Conservation (phyloP, 2,888 invertebrate species). For the Carcina quercana region DNA sequence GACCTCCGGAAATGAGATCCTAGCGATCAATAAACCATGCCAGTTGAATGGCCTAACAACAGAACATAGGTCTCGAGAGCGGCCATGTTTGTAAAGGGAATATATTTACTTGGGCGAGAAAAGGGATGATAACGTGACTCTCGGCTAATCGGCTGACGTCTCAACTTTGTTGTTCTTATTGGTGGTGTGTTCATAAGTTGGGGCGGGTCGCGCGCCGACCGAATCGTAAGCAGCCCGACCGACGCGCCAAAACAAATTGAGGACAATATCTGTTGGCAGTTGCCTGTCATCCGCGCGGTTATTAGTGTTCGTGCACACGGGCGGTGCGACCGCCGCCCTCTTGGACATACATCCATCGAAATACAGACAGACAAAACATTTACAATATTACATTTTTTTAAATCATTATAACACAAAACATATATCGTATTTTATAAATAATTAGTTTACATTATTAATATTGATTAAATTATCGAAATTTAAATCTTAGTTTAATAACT, state of each 20-base stretch:
- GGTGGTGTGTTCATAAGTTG: slow-evolving; percentile 59
- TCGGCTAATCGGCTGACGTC: slow-evolving; percentile 60
- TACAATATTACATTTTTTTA: too few species aligned
- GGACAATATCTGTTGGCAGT: slow-evolving; percentile 63
- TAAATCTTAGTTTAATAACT: too few species aligned
- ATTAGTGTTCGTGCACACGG: slow-evolving; percentile 40
- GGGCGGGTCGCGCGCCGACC: slow-evolving; percentile 38
- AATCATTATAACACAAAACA: too few species aligned
- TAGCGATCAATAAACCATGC: too few species aligned
- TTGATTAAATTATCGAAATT: too few species aligned
- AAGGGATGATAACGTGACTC: slow-evolving; percentile 50
- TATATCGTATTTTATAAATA: too few species aligned
- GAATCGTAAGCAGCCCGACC: slow-evolving; percentile 55
- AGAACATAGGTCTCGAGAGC: slow-evolving; percentile 3
- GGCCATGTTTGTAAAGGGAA: slow-evolving; percentile 27
- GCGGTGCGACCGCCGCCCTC: slow-evolving; percentile 18
- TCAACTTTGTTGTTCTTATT: slow-evolving; percentile 68
- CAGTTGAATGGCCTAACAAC: slow-evolving; percentile 11
- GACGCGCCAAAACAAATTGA: slow-evolving; percentile 60
- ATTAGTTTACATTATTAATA: too few species aligned
- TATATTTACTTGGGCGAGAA: slow-evolving; percentile 42
- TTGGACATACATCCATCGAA: too few species aligned
- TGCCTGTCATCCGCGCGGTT: slow-evolving; percentile 52
- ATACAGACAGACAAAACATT: too few species aligned
- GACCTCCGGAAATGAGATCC: too few species aligned